Evolutionary conservation across 2,888 invertebrate genomes (phyloP).

Genomic region (Ormyrus thymus): DNA sequence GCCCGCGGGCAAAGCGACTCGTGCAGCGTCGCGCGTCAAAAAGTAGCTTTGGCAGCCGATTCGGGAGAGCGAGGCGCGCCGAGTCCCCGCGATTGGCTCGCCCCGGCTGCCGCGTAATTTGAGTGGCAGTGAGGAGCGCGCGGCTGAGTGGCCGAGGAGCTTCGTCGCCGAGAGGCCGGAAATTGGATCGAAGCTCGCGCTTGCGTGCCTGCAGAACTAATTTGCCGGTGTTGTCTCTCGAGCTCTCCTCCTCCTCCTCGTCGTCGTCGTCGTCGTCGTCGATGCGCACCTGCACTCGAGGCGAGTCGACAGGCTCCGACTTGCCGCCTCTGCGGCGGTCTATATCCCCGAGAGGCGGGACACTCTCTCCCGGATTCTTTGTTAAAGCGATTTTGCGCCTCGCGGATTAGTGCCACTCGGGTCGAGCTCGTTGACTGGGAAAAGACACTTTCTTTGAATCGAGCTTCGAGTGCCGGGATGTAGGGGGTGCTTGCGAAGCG

Average conservation of each 20-base stretch:
- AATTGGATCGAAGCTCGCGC: constrained; percentile 29
- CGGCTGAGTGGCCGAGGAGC: neutral
- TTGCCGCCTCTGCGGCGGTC: neutral
- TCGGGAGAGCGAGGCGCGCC: neutral
- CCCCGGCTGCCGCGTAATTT: constrained; percentile 25
- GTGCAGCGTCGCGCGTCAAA: neutral
- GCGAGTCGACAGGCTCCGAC: neutral
- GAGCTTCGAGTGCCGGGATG: no score
- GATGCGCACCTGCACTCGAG: neutral
- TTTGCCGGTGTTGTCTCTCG: constrained; percentile 32
- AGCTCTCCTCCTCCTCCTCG: neutral
- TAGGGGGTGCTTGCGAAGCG: no score
- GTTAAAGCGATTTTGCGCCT: neutral
- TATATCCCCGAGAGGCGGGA: neutral
- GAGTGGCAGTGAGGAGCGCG: neutral
- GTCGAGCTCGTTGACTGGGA: no score
- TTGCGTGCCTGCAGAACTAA: constrained; percentile 14
- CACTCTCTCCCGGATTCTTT: neutral
- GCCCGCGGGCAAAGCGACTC: no score
- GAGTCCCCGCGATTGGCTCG: constrained; percentile 2
- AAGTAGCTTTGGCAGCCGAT: neutral
- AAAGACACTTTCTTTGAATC: no score
- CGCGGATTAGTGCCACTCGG: neutral
- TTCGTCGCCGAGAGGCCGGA: constrained; percentile 6
- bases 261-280: neutral